These are phyloP conservation scores for Metallyticus violacea DNA, from an alignment of 2,888 invertebrate species.

Conservation along the genomic window DNA sequence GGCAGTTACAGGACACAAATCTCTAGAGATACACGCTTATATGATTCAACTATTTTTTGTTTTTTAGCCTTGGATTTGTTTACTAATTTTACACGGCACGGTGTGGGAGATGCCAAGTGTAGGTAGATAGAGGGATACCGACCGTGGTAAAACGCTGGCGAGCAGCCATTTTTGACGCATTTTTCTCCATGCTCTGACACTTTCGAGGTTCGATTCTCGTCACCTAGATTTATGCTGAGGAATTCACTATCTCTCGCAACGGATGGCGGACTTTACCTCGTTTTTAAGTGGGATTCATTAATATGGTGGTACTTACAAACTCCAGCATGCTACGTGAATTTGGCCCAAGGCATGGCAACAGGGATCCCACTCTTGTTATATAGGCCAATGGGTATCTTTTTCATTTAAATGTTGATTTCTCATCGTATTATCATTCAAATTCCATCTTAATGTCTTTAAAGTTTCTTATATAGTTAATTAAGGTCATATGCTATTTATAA, in stretches of 20 bases:
- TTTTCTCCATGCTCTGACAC: neutral
- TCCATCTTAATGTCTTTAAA: too few species aligned
- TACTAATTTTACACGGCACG: neutral
- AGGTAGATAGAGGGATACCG: neutral
- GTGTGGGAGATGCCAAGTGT: neutral
- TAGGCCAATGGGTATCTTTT: too few species aligned
- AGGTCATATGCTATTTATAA: too few species aligned
- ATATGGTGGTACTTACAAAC: neutral
- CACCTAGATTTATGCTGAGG: too few species aligned
- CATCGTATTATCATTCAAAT: too few species aligned
- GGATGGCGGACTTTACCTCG: neutral
- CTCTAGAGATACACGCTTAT: neutral
- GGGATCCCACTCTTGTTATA: too few species aligned
- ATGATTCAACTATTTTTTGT: too few species aligned
- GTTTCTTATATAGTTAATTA: too few species aligned
- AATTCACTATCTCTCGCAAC: too few species aligned
- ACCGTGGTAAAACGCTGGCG: neutral
- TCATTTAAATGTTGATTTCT: too few species aligned
- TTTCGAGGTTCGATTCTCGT: neutral
- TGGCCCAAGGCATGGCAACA: neutral
- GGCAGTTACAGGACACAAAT: neutral
- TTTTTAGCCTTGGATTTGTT: neutral
- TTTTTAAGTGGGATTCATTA: neutral
- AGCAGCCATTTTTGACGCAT: neutral
- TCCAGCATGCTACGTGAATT: neutral